Evolutionary conservation across 2,113 vertebrate species (phyloP).

Genomic region (Neogobius melanostomus): DNA sequence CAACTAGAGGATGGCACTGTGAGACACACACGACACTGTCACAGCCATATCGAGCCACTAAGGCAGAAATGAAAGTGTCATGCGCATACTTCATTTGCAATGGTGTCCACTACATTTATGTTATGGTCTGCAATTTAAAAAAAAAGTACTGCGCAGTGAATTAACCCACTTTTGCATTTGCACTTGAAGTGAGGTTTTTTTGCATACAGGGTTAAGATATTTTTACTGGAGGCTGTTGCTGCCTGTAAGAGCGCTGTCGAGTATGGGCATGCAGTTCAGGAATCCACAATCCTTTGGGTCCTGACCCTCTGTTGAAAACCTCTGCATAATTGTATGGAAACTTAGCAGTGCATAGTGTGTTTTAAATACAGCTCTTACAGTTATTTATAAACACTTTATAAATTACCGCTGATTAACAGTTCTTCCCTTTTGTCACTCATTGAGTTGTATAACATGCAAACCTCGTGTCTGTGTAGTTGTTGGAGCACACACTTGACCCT

Average conservation of each 20-base stretch:
- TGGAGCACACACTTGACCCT: slow-evolving; percentile 82
- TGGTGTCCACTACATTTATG: slow-evolving; percentile 14
- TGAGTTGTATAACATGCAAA: neutral
- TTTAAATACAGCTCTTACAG: too few species aligned
- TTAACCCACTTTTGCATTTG: neutral
- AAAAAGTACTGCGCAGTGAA: neutral
- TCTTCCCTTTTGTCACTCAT: neutral
- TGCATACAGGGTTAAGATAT: neutral
- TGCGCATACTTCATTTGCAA: slow-evolving; percentile 23
- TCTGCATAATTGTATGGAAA: too few species aligned
- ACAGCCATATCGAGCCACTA: slow-evolving; percentile 13
- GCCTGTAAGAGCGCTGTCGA: slow-evolving; percentile 42
- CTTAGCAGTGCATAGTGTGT: too few species aligned
- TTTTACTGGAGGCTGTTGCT: slow-evolving; percentile 26
- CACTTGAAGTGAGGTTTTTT: neutral
- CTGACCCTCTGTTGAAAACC: too few species aligned
- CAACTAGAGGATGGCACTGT: slow-evolving; percentile 91
- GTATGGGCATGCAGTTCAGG: slow-evolving; percentile 58
- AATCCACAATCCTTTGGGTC: slow-evolving; percentile 9
- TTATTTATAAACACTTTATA: too few species aligned
- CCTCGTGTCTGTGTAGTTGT: slow-evolving; percentile 71
- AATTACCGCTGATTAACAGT: neutral
- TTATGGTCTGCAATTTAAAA: slow-evolving; percentile 18
- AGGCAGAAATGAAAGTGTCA: slow-evolving; percentile 33
- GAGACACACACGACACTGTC: slow-evolving; percentile 37